Conservation (phyloP, 2,888 invertebrate species). For the Trisateles emortualis region DNA sequence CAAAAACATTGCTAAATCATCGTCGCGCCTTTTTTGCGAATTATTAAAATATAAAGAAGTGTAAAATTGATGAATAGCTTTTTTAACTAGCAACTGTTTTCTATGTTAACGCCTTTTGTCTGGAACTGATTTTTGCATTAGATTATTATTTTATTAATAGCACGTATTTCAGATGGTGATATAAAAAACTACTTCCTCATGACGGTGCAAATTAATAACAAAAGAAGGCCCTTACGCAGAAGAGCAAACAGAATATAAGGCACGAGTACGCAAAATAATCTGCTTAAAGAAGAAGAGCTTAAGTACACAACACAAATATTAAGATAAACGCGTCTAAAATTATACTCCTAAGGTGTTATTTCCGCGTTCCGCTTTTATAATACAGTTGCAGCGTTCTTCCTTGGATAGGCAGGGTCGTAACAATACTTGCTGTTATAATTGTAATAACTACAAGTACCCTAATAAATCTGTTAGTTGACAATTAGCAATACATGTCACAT, state of each 20-base stretch:
- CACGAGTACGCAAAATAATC: not conserved
- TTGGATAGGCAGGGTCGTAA: too few species aligned
- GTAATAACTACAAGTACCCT: conserved; percentile 51
- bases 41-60: conserved; percentile 52
- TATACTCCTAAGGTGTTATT: too few species aligned
- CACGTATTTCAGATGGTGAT: conserved; percentile 38
- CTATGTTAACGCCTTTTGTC: conserved; percentile 69
- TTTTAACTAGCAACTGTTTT: conserved; percentile 45
- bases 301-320: too few species aligned
- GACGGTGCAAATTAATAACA: conserved; percentile 10
- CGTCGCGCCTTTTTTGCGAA: conserved; percentile 20
- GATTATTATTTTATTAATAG: conserved; percentile 59
- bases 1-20: conserved; percentile 2
- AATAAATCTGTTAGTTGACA: conserved; percentile 54
- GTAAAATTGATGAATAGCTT: conserved; percentile 60
- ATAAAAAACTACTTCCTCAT: conserved; percentile 15
- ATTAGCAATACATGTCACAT: conserved; percentile 48
- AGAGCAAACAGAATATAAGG: conserved; percentile 23
- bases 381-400: too few species aligned
- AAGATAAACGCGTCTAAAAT: too few species aligned
- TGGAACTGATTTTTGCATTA: conserved; percentile 63
- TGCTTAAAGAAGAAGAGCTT: too few species aligned
- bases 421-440: conserved; percentile 28
- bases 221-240: conserved; percentile 19
- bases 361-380: too few species aligned